phyloP scores from a whole-genome alignment of 2,888 invertebrate species.

The Agapostemon virescens region DNA sequence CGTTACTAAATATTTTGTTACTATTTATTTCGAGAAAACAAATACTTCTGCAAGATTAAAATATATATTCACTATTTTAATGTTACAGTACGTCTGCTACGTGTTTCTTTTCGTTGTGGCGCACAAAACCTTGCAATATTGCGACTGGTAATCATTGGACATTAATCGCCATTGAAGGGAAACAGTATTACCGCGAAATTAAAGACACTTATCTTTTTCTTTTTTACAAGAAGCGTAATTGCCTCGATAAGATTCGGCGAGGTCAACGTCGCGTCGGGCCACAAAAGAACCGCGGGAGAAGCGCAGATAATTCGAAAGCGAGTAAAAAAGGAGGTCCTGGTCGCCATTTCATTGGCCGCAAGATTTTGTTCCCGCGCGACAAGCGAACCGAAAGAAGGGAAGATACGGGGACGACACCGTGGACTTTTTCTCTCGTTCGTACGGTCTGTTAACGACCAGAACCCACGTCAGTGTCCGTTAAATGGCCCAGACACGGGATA shows the following conservation, averaged over 20 bases:
- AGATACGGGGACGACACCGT: conserved; percentile 48
- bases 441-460: conserved; percentile 66
- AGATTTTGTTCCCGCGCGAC: conserved; percentile 44
- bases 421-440: conserved; percentile 49
- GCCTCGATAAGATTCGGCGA: conserved; percentile 11
- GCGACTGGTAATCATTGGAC: too few relatives aligned
- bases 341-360: conserved; percentile 31
- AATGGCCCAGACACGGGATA: conserved; percentile 64
- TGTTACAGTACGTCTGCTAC: too few relatives aligned
- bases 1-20: too few relatives aligned
- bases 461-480: conserved; percentile 54
- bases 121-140: too few relatives aligned
- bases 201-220: too few relatives aligned
- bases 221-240: too few relatives aligned
- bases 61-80: too few relatives aligned
- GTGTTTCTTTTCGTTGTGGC: too few relatives aligned
- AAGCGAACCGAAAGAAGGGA: conserved; percentile 49
- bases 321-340: conserved; percentile 40
- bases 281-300: conserved; percentile 34
- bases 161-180: too few relatives aligned
- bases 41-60: too few relatives aligned
- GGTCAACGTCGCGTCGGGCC: conserved; percentile 26
- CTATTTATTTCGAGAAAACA: too few relatives aligned
- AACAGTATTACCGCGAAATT: too few relatives aligned
- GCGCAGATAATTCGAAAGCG: conserved; percentile 46